Base-by-base conservation (phyloP, 2,888 invertebrate species). In the Eupsilia transversa region DNA sequence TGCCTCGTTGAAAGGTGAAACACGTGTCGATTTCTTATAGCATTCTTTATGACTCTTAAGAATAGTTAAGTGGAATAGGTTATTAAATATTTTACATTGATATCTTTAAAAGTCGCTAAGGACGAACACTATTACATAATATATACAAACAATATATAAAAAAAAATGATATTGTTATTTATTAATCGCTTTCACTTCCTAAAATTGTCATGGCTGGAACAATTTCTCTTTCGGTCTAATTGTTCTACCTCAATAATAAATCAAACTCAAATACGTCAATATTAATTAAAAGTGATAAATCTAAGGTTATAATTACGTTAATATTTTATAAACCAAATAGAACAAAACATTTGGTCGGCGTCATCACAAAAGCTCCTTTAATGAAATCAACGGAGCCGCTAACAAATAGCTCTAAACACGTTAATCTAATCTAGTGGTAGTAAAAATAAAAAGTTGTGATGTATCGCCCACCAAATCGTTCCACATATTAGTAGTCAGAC, bases 371-470 rank as follows among this genome's bases (percentile, higher is more conserved):
- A 91, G 90, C 84, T 76, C 70, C 80, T 76, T 81, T 94, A 94
- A 94, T 93, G 89, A 94, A 94, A 94, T 95, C 93, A 94, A 92
- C 90, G 87, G 84, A 83, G 87, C 90, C 82, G 87, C 89, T 92
- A 91, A 95, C 93, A 93, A 94, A 95, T 92, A 91, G 87, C 88
- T 90, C 74, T 86, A 89, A 92, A 91, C 88, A 88, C 91, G 91
- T 89, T 93, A 92, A 94, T 93, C 93, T 94, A 94, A 95, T 94
- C 93, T 92, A 85, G 82, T 87, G 84, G 83, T 85, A 85, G 83
- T 86, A 89, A 90, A 89, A 87, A 89, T 86, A 90, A 89, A 88
- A 87, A 83, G 74, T 74, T 71, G 80, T 88, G 79, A 90, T 87
- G 82, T 84, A 87, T 86, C 84, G 88, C 84, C 85, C 76, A 86